Evolutionary conservation across 1,140 invertebrate species (phyloP).

Genomic region (Stegodyphus dumicola): DNA sequence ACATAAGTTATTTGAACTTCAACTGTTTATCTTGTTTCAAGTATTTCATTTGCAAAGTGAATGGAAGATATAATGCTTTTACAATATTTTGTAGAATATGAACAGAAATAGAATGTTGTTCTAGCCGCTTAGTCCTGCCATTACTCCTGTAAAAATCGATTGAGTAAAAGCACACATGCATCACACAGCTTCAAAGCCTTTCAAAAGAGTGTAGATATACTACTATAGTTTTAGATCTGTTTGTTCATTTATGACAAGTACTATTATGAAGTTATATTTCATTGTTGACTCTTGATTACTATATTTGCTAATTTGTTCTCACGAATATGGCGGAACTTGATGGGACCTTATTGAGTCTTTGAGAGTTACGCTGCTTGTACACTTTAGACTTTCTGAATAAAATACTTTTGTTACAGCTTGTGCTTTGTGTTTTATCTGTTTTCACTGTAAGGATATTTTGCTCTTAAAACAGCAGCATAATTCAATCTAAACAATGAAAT

Average conservation of each 20-base stretch:
- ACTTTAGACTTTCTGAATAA: slow-evolving; percentile 57
- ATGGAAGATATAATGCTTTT: too few species aligned
- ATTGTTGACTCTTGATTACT: slow-evolving; percentile 43
- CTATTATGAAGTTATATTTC: slow-evolving; percentile 47
- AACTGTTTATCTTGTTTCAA: too few species aligned
- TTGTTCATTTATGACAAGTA: slow-evolving; percentile 24
- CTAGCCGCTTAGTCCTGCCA: too few species aligned
- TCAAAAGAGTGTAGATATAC: slow-evolving; percentile 38
- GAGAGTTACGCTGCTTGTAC: slow-evolving; percentile 36
- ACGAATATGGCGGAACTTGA: slow-evolving; percentile 13
- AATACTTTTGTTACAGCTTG: slow-evolving; percentile 49
- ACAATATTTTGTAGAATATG: too few species aligned
- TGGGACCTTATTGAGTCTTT: slow-evolving; percentile 5
- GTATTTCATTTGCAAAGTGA: too few species aligned
- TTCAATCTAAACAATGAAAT: too few species aligned
- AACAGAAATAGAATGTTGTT: too few species aligned
- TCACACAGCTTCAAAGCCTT: slow-evolving; percentile 32
- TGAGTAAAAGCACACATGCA: too few species aligned
- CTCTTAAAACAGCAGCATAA: not conserved
- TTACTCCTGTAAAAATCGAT: too few species aligned
- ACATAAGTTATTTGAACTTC: too few species aligned
- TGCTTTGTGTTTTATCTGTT: not conserved
- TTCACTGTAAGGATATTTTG: too few species aligned
- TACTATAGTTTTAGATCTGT: slow-evolving; percentile 41
- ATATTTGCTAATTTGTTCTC: slow-evolving; percentile 52